These are phyloP conservation scores for Ectemnius lituratus DNA, from an alignment of 2,888 invertebrate genomes.

Conservation along the genomic window DNA sequence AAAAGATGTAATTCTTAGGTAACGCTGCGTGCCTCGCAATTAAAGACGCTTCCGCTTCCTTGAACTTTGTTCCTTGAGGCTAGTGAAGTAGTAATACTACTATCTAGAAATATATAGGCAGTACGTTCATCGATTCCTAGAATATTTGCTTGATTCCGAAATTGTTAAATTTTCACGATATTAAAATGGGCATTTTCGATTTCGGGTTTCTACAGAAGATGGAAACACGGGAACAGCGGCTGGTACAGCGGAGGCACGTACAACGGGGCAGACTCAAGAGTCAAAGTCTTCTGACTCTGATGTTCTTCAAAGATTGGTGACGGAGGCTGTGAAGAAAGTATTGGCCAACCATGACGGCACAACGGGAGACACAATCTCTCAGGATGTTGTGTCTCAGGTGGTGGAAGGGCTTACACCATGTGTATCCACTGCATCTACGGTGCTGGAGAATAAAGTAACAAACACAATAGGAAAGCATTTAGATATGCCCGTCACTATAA, in stretches of 20 bases:
- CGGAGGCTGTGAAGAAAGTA: constrained; percentile 82
- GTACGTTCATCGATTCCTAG: too few relatives aligned
- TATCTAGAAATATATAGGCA: neutral
- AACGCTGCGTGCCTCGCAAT: neutral
- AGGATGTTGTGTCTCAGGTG: constrained; percentile 79
- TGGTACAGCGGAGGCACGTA: constrained; percentile 53
- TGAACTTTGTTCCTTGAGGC: neutral
- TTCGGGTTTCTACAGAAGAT: constrained; percentile 61
- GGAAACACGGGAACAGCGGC: constrained; percentile 50
- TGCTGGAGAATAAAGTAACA: constrained; percentile 20
- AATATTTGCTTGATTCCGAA: too few relatives aligned
- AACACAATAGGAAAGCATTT: constrained; percentile 52
- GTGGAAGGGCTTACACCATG: constrained; percentile 78
- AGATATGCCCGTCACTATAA: constrained; percentile 66
- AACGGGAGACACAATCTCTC: constrained; percentile 77
- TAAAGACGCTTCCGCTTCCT: neutral
- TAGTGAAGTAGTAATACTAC: neutral
- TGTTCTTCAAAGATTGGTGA: constrained; percentile 81
- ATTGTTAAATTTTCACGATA: neutral
- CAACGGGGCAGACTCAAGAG: constrained; percentile 56
- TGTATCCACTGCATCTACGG: constrained; percentile 48
- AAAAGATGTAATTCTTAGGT: too few relatives aligned
- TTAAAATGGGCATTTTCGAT: neutral
- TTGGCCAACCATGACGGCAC: constrained; percentile 79
- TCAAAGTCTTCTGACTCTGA: constrained; percentile 77